Evolutionary conservation across 1,140 invertebrate genomes (phyloP).

Genomic region (Nephotettix cincticeps): DNA sequence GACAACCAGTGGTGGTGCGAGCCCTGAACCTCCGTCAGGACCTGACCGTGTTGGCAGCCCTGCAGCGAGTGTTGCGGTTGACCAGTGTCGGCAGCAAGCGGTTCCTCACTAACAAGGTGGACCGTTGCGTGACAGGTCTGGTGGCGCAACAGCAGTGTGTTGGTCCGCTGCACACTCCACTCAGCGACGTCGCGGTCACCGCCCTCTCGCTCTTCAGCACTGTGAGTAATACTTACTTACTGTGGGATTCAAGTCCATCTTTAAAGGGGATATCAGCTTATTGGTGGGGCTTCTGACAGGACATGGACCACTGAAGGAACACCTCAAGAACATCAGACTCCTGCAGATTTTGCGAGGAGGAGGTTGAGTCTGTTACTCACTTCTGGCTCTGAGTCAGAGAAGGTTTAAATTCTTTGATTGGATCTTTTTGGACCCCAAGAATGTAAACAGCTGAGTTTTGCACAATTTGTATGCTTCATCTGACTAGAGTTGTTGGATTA

Average conservation of each 20-base stretch:
- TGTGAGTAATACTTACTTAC: slow-evolving; percentile 45
- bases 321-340: too few relatives aligned
- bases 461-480: too few relatives aligned
- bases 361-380: too few relatives aligned
- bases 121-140: slow-evolving; percentile 94
- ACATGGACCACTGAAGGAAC: too few relatives aligned
- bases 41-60: slow-evolving; percentile 60
- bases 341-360: too few relatives aligned
- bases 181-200: slow-evolving; percentile 93
- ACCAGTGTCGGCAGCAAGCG: slow-evolving; percentile 93
- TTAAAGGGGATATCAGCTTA: too few relatives aligned
- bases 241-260: slow-evolving; percentile 28
- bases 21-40: slow-evolving; percentile 51
- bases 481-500: too few relatives aligned
- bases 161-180: slow-evolving; percentile 90
- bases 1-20: slow-evolving; percentile 41
- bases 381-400: too few relatives aligned
- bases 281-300: background rate
- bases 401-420: too few relatives aligned
- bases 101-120: slow-evolving; percentile 93
- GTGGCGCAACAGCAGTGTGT: slow-evolving; percentile 98
- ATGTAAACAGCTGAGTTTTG: too few relatives aligned
- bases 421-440: too few relatives aligned
- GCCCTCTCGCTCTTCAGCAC: slow-evolving; percentile 73
- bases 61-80: slow-evolving; percentile 81